These are phyloP conservation scores for Lissonota sp. DNA, from an alignment of 2,888 invertebrate genomes.

Conservation along the genomic window DNA sequence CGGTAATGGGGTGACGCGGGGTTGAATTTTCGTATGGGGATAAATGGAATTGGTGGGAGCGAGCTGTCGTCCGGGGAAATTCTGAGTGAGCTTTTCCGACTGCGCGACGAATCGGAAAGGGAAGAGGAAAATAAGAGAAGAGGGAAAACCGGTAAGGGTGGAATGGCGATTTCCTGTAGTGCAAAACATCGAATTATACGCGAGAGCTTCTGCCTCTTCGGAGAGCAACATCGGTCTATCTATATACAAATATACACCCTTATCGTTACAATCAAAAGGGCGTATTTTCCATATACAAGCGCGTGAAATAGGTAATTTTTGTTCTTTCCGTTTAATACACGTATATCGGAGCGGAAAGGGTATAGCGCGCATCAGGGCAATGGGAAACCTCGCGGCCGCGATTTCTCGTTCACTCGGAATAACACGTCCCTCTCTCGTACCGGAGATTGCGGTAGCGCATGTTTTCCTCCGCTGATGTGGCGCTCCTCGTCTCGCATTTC, in stretches of 20 bases:
- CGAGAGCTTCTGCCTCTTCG: conserved; percentile 34
- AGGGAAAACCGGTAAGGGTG: conserved; percentile 29
- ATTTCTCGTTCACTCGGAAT: conserved; percentile 56
- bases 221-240: conserved; percentile 24
- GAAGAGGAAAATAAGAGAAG: neutral
- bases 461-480: conserved; percentile 20
- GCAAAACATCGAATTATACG: conserved; percentile 65
- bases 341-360: neutral
- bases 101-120: conserved; percentile 16
- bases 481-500: conserved; percentile 25
- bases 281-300: neutral
- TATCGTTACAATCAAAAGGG: conserved; percentile 1
- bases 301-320: conserved; percentile 1
- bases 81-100: conserved; percentile 18
- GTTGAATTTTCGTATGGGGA: conserved; percentile 10
- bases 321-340: neutral
- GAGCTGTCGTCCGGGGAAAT: conserved; percentile 32
- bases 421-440: conserved; percentile 35
- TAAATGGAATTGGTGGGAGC: neutral
- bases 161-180: conserved; percentile 50
- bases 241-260: neutral
- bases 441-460: conserved; percentile 49
- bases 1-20: conserved; percentile 49
- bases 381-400: conserved; percentile 14
- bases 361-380: conserved; percentile 16